Base-by-base conservation (phyloP, 2,888 invertebrate genomes). In the Boloria euphrosyne region DNA sequence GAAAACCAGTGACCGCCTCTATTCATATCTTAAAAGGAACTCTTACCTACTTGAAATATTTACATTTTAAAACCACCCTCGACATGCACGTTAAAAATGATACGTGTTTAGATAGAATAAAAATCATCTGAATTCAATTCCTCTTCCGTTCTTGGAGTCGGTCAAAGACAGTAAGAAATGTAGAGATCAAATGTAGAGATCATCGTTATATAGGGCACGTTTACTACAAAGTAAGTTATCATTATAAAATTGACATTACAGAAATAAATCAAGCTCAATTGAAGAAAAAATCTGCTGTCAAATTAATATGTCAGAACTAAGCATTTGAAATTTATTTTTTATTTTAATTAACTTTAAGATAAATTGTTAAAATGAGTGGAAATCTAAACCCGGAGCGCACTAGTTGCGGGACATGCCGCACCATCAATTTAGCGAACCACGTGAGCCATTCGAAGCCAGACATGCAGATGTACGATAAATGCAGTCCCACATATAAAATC, bases 391-490 rank as follows among this genome's bases (percentile, higher is more conserved):
- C 76, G 10, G 78, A 79, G 13, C 81, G 83, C 18, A 71, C 74
- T 67, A 75, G 78, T 38, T 90, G 90, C 77, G 88, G 89, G 52
- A 80, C 84, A 0, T 90, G 90, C 66, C 85, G 90, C 4, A 92
- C 91, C 10, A 92, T 92, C 58, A 92, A 92, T 73, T 71, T 92
- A 67, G 91, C 91, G 0, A 86, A 85, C 52, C 79, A 83, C 17
- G 72, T 78, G 2, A 80, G 81, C 5, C 80, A 81, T 0, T 78
- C 83, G 0, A 90, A 90, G 52, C 89, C 89, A 2, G 81, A 90
- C 66, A 90, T 91, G 90, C 86, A 88, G 67, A 77, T 89, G 46
- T 85, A 87, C 66, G 88, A 90, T 10, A 90, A 89, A 76, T 89
- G 90, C 69, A 79, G 75, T 46, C 85, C 86, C 0, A 68, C 75